Conservation (phyloP, 2,797 vertebrate genomes). For the Scomberomorus guttatus region DNA sequence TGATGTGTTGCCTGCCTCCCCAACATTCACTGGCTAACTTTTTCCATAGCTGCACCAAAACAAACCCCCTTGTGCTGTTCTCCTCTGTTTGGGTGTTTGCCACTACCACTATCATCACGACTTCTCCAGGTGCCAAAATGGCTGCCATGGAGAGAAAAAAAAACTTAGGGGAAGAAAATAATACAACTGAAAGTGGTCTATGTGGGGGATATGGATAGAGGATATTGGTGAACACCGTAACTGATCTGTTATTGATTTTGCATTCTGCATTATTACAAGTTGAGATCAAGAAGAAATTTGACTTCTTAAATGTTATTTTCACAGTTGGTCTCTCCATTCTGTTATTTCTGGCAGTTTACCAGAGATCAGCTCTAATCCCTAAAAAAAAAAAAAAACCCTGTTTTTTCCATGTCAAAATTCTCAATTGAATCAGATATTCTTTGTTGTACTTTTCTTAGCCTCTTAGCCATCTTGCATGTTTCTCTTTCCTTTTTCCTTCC, state of each 20-base stretch:
- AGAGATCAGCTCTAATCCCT: neutral
- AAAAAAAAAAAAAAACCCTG: too few species aligned
- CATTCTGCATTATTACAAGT: constrained; percentile 6
- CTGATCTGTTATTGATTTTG: constrained; percentile 29
- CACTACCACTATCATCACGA: constrained; percentile 10
- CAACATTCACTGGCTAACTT: constrained; percentile 48
- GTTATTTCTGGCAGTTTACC: neutral
- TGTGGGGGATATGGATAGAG: constrained; percentile 14
- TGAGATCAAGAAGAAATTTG: neutral
- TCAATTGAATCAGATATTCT: neutral
- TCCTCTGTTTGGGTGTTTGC: constrained; percentile 42
- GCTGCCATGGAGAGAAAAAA: constrained; percentile 6
- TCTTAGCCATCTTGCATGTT: neutral
- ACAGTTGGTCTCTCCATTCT: neutral
- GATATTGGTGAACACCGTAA: constrained; percentile 19
- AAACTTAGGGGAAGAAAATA: constrained; percentile 19
- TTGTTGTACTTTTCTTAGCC: neutral
- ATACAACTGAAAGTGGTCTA: constrained; percentile 24
- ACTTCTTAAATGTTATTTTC: neutral
- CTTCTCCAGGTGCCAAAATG: constrained; percentile 28
- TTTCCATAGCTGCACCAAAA: constrained; percentile 65
- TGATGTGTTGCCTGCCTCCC: constrained; percentile 48
- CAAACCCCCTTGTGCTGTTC: constrained; percentile 36
- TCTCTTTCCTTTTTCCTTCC: too few species aligned
- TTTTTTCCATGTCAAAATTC: neutral